Evolutionary conservation across 2,113 vertebrate genomes (phyloP).

Genomic region (Hydrochoerus hydrochaeris): DNA sequence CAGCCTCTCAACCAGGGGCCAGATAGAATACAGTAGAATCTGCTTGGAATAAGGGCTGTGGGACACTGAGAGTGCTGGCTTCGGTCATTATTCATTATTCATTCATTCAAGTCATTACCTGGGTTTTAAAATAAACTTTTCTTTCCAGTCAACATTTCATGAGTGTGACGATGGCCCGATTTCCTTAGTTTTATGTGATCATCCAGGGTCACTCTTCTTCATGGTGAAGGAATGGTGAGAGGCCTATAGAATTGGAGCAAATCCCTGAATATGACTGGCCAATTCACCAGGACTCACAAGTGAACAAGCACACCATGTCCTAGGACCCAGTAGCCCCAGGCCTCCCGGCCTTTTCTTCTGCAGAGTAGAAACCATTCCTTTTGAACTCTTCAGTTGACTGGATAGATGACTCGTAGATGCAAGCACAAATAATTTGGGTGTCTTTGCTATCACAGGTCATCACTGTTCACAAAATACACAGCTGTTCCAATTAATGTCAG

Average conservation of each 20-base stretch:
- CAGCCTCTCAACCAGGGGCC: background rate
- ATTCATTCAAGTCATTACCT: no score
- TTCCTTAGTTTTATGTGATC: background rate
- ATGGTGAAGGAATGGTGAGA: background rate
- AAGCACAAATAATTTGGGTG: constrained; percentile 45
- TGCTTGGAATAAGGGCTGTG: background rate
- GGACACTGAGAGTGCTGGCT: background rate
- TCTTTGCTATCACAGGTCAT: constrained; percentile 32
- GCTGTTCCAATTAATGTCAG: background rate
- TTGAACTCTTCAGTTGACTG: background rate
- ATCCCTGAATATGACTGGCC: background rate
- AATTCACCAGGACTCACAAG: background rate
- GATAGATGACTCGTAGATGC: background rate
- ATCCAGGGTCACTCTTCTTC: background rate
- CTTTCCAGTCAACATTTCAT: background rate
- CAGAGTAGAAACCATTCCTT: background rate
- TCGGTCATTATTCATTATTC: background rate
- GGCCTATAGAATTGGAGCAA: background rate
- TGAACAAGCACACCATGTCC: background rate
- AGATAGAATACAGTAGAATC: background rate
- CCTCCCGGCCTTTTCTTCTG: background rate
- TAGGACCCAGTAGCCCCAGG: background rate
- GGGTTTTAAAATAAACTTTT: constrained; percentile 33
- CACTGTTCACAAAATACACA: constrained; percentile 5
- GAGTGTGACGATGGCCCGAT: background rate